A percentile compares a stretch with the other conserved stretches of the same genome.
Conservation (phyloP, 2,113 vertebrate genomes). For the Heterotilapia buettikoferi region DNA sequence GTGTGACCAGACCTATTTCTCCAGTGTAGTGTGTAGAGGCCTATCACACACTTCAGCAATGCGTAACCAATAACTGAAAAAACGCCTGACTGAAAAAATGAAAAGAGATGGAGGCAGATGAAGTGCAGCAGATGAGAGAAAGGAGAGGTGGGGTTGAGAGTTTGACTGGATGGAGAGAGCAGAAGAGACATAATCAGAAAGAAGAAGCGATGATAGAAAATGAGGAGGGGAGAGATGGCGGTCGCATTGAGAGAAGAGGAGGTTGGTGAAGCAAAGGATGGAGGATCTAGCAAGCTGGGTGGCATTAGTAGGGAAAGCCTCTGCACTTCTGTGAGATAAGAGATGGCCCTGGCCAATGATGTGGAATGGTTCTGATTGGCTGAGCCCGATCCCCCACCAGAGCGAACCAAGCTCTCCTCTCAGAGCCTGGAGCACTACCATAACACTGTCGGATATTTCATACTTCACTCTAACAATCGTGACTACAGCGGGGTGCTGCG, state of each 20-base stretch:
- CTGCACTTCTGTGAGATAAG: slow-evolving; percentile 65
- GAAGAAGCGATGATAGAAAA: neutral
- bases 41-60: slow-evolving; percentile 58
- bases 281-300: slow-evolving; percentile 48
- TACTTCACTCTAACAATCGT: slow-evolving; percentile 34
- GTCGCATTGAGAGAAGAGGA: neutral
- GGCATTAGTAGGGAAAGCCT: slow-evolving; percentile 69
- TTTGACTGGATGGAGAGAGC: slow-evolving; percentile 10
- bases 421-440: slow-evolving; percentile 17
- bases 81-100: slow-evolving; percentile 35
- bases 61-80: slow-evolving; percentile 62
- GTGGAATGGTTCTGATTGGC: slow-evolving; percentile 71
- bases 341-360: slow-evolving; percentile 68
- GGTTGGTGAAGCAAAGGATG: slow-evolving; percentile 37
- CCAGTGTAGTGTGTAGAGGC: slow-evolving; percentile 6
- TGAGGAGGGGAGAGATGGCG: neutral
- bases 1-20: slow-evolving; percentile 46
- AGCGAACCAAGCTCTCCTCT: slow-evolving; percentile 25
- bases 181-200: neutral
- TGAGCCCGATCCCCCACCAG: slow-evolving; percentile 61
- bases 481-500: neutral
- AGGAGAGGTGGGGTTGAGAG: slow-evolving; percentile 5
- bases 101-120: slow-evolving; percentile 39
- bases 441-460: slow-evolving; percentile 59
- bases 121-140: slow-evolving; percentile 30